Evolutionary conservation across 2,797 vertebrate genomes (phyloP).

Genomic region (Ataeniobius toweri): DNA sequence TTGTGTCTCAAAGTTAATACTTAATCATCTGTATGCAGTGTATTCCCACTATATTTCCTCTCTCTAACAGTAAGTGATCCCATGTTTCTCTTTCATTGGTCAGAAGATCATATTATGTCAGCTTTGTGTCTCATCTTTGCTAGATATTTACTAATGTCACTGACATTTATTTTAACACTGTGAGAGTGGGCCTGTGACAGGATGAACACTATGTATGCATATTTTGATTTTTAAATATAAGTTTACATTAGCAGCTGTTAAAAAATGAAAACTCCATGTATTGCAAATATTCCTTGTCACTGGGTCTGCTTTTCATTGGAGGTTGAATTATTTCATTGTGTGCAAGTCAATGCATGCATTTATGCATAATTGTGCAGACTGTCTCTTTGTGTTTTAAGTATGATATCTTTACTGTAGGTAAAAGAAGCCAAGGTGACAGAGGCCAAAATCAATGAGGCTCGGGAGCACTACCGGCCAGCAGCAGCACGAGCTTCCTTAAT

Average conservation of each 20-base stretch:
- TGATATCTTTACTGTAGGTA: slow-evolving; percentile 79
- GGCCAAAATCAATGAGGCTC: slow-evolving; percentile 89
- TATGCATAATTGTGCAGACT: slow-evolving; percentile 9
- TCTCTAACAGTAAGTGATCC: not conserved
- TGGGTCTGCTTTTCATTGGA: slow-evolving; percentile 38
- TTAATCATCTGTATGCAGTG: not conserved
- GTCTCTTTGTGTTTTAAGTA: slow-evolving; percentile 27
- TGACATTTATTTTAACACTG: slow-evolving; percentile 11
- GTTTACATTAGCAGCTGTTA: slow-evolving; percentile 19
- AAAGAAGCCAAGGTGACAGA: slow-evolving; percentile 92
- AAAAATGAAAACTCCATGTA: slow-evolving; percentile 7
- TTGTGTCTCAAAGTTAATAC: not conserved
- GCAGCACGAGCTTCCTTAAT: slow-evolving; percentile 89
- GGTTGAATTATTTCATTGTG: slow-evolving; percentile 40
- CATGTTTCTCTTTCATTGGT: not conserved
- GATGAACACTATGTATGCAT: slow-evolving; percentile 37
- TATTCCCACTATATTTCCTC: not conserved
- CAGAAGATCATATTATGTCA: slow-evolving; percentile 15
- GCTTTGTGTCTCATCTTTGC: slow-evolving; percentile 5
- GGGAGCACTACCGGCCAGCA: slow-evolving; percentile 90
- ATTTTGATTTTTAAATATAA: slow-evolving; percentile 52
- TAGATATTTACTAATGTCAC: not conserved
- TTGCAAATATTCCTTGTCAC: slow-evolving; percentile 44
- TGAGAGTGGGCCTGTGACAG: slow-evolving; percentile 11
- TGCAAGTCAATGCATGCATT: slow-evolving; percentile 4